Evolutionary conservation across 2,888 invertebrate species (phyloP).

Genomic region (Andrena fulva): DNA sequence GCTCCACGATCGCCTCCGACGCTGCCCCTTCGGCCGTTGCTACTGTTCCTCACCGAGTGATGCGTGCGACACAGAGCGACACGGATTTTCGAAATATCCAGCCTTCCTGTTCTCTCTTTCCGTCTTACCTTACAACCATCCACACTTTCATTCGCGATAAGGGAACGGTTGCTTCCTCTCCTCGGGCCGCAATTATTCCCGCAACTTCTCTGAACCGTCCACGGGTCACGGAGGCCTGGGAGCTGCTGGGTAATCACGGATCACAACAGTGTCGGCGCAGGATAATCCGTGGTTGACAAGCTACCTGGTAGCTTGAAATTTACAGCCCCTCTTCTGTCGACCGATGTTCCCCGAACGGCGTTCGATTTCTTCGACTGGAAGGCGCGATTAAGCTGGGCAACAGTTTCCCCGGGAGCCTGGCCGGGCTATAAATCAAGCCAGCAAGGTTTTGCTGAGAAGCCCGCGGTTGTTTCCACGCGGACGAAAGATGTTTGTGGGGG

Average conservation of each 20-base stretch:
- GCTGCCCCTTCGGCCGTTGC: too few species aligned
- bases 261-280: slow-evolving; percentile 45
- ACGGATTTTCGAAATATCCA: too few species aligned
- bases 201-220: slow-evolving; percentile 1
- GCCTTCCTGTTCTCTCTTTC: too few species aligned
- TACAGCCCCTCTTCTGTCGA: slow-evolving; percentile 19
- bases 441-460: neutral
- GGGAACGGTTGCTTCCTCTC: neutral
- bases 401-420: neutral
- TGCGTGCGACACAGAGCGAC: too few species aligned
- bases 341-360: slow-evolving; percentile 10
- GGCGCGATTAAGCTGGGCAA: slow-evolving; percentile 19
- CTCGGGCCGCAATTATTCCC: neutral
- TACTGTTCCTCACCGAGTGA: too few species aligned
- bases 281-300: slow-evolving; percentile 52
- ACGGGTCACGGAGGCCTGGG: slow-evolving; percentile 14
- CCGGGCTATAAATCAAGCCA: slow-evolving; percentile 19
- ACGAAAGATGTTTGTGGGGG: neutral
- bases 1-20: neutral
- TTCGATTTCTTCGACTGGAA: slow-evolving; percentile 16
- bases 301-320: slow-evolving; percentile 50
- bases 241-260: slow-evolving; percentile 36
- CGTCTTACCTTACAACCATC: too few species aligned
- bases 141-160: too few species aligned
- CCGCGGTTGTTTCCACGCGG: slow-evolving; percentile 1